Evolutionary conservation across 2,888 invertebrate genomes (phyloP).

Genomic region (Torymus tubicola): DNA sequence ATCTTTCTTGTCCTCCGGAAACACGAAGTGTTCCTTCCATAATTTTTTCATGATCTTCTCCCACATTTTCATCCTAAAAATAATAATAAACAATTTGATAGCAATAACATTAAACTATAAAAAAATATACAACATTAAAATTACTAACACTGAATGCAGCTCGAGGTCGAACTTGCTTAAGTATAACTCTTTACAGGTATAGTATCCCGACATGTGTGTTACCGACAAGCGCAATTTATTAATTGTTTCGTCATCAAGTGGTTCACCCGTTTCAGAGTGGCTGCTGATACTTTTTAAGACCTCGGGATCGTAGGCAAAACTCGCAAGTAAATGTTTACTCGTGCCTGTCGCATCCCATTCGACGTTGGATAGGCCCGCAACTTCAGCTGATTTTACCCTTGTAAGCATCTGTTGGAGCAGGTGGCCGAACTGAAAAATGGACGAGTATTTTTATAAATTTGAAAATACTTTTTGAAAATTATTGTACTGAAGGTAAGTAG

Average conservation of each 20-base stretch:
- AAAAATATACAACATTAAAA: conserved; percentile 42
- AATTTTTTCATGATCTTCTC: conserved; percentile 85
- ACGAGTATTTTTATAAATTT: not conserved
- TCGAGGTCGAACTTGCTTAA: conserved; percentile 89
- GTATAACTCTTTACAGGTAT: conserved; percentile 89
- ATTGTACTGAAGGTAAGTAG: too few species aligned
- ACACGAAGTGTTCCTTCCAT: conserved; percentile 89
- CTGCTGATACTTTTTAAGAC: conserved; percentile 81
- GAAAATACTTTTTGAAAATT: not conserved
- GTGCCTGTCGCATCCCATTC: conserved; percentile 96
- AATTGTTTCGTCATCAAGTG: conserved; percentile 82
- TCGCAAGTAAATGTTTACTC: conserved; percentile 88
- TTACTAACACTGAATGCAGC: conserved; percentile 82
- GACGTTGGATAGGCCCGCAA: conserved; percentile 90
- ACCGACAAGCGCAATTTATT: conserved; percentile 81
- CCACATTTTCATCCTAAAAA: conserved; percentile 86
- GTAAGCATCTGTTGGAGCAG: conserved; percentile 91
- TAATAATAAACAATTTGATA: not conserved
- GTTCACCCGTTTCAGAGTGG: conserved; percentile 86
- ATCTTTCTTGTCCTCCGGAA: conserved; percentile 87
- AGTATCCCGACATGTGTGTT: conserved; percentile 87
- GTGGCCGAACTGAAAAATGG: conserved; percentile 86
- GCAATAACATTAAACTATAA: not conserved
- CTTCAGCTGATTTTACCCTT: conserved; percentile 87
- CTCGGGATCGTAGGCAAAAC: conserved; percentile 85